These are phyloP conservation scores for Mechanitis messenoides DNA, from an alignment of 2,888 invertebrate genomes.

Conservation along the genomic window DNA sequence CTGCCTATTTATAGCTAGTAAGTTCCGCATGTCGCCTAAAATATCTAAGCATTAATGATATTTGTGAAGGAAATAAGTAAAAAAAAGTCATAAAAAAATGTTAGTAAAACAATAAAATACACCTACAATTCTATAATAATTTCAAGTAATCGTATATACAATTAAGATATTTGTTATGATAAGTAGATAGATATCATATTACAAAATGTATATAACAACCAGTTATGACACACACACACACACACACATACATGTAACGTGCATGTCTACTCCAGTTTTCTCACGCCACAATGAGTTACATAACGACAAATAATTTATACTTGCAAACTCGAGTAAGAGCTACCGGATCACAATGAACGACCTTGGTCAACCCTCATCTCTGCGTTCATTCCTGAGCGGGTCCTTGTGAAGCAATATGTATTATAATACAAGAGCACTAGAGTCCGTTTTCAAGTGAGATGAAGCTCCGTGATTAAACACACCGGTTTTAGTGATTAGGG, in stretches of 20 bases:
- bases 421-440: slow-evolving; percentile 14
- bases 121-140: too few species aligned
- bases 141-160: too few species aligned
- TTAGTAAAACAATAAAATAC: too few species aligned
- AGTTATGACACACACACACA: not conserved
- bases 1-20: too few species aligned
- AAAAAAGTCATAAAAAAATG: too few species aligned
- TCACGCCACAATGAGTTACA: slow-evolving; percentile 13
- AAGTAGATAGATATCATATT: not conserved
- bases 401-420: slow-evolving; percentile 15
- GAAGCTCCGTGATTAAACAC: slow-evolving; percentile 20
- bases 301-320: slow-evolving; percentile 15
- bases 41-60: too few species aligned
- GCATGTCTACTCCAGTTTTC: not conserved
- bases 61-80: too few species aligned
- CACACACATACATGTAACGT: not conserved
- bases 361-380: slow-evolving; percentile 66
- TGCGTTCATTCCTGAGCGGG: slow-evolving; percentile 14
- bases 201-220: not conserved
- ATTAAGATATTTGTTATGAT: too few species aligned
- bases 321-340: slow-evolving; percentile 18
- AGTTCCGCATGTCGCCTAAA: too few species aligned
- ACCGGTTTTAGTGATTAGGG: slow-evolving; percentile 28
- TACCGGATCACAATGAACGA: slow-evolving; percentile 60
- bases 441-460: slow-evolving; percentile 13